A percentile compares a stretch with the other conserved stretches of the same genome.
phyloP scores from a whole-genome alignment of 2,797 vertebrate species.

The Gymnocypris eckloni region DNA sequence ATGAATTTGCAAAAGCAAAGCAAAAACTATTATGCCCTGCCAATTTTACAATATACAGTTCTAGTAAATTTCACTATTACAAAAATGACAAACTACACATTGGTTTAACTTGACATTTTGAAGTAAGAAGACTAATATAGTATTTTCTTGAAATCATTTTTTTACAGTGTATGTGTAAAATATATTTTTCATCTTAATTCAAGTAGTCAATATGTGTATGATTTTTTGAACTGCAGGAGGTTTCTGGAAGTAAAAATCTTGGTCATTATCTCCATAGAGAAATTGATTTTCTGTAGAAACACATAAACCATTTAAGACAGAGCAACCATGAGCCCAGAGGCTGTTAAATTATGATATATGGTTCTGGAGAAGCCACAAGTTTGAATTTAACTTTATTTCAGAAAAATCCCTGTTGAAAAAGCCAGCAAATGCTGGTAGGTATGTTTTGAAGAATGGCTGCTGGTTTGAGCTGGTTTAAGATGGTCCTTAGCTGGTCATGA shows the following conservation, averaged over 20 bases:
- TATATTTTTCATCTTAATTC: neutral
- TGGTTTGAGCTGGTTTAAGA: no score
- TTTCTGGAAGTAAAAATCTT: conserved; percentile 1
- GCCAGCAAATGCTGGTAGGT: no score
- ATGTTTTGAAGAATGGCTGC: no score
- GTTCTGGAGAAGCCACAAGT: neutral
- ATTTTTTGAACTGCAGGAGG: neutral
- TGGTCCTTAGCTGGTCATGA: no score
- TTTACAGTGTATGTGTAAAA: neutral
- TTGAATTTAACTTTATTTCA: neutral
- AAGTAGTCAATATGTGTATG: neutral
- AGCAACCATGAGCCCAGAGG: neutral
- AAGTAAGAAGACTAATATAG: neutral
- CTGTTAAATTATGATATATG: neutral
- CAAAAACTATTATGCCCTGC: neutral
- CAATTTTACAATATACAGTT: neutral
- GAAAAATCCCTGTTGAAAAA: neutral
- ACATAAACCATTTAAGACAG: neutral
- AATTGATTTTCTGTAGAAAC: neutral
- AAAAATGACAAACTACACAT: neutral
- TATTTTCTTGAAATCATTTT: neutral
- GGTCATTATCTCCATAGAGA: neutral
- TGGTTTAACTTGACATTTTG: neutral
- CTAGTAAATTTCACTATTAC: neutral
- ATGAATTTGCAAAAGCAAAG: neutral